These are phyloP conservation scores for Diploptera punctata DNA, from an alignment of 2,888 invertebrate genomes.

Conservation along the genomic window DNA sequence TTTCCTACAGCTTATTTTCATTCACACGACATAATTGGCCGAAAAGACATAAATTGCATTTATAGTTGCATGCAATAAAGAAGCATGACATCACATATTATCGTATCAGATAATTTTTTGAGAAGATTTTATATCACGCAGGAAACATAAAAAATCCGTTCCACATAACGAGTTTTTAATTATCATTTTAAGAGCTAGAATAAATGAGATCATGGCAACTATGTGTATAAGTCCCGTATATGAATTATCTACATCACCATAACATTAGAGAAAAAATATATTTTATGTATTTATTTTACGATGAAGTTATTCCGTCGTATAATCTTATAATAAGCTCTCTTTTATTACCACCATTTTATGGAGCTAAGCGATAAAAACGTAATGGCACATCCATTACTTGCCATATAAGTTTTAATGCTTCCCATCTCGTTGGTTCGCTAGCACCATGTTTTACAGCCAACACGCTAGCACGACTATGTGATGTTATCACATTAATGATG, in stretches of 20 bases:
- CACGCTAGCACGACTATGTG: slow-evolving; percentile 26
- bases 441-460: slow-evolving; percentile 24
- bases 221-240: slow-evolving; percentile 17
- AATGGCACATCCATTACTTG: slow-evolving; percentile 45
- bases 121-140: neutral
- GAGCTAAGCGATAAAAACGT: slow-evolving; percentile 45
- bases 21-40: slow-evolving; percentile 6
- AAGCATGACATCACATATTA: slow-evolving; percentile 2
- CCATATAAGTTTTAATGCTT: slow-evolving; percentile 28
- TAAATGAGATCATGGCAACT: slow-evolving; percentile 28
- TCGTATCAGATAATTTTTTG: slow-evolving; percentile 13
- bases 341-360: slow-evolving; percentile 45
- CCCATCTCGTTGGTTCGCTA: slow-evolving; percentile 21
- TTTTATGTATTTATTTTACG: slow-evolving; percentile 47
- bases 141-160: slow-evolving; percentile 22
- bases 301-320: slow-evolving; percentile 45
- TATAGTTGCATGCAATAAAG: slow-evolving; percentile 14
- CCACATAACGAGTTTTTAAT: slow-evolving; percentile 23
- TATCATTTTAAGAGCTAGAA: slow-evolving; percentile 32
- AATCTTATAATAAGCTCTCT: slow-evolving; percentile 40
- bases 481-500: slow-evolving; percentile 25
- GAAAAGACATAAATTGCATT: neutral
- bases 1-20: neutral
- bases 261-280: slow-evolving; percentile 28
- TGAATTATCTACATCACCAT: slow-evolving; percentile 26